phyloP scores from a whole-genome alignment of 2,888 invertebrate genomes.

The Drosophila buzzatii region DNA sequence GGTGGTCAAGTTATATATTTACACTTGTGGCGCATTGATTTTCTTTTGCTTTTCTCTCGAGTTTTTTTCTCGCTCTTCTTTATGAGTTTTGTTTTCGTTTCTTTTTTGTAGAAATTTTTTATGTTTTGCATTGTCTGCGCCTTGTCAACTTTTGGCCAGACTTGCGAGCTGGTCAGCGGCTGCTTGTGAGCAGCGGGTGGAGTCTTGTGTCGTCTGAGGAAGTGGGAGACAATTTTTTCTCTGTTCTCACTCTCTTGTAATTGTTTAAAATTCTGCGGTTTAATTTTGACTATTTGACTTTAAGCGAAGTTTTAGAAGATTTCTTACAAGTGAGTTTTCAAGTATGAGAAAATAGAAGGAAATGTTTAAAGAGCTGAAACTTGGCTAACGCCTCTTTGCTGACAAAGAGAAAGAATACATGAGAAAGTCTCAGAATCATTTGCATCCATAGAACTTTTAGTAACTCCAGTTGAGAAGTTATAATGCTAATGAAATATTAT shows the following conservation, averaged over 20 bases:
- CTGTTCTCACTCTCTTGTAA: constrained; percentile 16
- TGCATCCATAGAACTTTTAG: not conserved
- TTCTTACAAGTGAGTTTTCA: not conserved
- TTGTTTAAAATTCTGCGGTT: constrained; percentile 41
- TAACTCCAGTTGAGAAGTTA: not conserved
- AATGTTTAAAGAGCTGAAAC: not conserved
- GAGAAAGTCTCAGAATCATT: not conserved
- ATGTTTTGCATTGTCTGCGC: constrained; percentile 60
- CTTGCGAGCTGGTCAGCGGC: constrained; percentile 55
- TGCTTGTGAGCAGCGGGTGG: constrained; percentile 10
- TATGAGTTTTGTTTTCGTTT: constrained; percentile 55
- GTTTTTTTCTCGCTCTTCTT: constrained; percentile 44
- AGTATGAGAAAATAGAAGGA: not conserved
- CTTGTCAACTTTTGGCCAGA: constrained; percentile 73
- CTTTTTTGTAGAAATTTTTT: constrained; percentile 24
- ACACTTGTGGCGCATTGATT: constrained; percentile 79
- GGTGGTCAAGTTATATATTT: constrained; percentile 76
- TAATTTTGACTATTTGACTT: constrained; percentile 35
- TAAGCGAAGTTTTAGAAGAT: constrained; percentile 25
- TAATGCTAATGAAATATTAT: not conserved
- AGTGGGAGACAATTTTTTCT: constrained; percentile 29
- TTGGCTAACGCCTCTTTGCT: not conserved
- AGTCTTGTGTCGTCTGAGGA: constrained; percentile 28
- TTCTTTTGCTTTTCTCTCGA: constrained; percentile 35
- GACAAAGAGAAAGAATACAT: not conserved